Conservation (phyloP, 2,113 vertebrate genomes). For the Regulus satrapa region DNA sequence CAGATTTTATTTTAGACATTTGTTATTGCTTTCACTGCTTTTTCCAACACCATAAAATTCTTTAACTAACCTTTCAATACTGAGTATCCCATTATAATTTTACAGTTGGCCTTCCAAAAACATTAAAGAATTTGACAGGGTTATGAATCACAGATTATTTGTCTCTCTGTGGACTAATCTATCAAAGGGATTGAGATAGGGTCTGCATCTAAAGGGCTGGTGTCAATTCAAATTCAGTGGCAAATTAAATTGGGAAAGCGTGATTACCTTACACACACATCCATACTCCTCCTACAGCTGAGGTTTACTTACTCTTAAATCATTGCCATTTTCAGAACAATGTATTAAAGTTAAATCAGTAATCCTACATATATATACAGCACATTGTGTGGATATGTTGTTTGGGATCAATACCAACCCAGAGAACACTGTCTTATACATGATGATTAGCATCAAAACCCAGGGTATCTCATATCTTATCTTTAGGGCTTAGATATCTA, state of each 20-base stretch:
- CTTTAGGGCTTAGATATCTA: neutral
- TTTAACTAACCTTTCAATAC: constrained; percentile 32
- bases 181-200: neutral
- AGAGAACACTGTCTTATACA: neutral
- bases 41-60: neutral
- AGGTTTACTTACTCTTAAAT: constrained; percentile 1
- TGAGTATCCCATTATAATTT: constrained; percentile 11
- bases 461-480: neutral
- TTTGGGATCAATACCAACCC: neutral
- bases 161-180: neutral
- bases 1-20: constrained; percentile 23
- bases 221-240: neutral
- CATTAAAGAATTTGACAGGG: neutral
- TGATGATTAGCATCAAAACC: neutral
- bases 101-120: constrained; percentile 49
- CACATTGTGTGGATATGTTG: neutral
- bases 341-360: neutral
- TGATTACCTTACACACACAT: neutral
- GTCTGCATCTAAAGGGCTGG: neutral
- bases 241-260: neutral
- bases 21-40: constrained; percentile 17
- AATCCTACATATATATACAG: neutral
- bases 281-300: neutral
- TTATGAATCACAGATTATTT: constrained; percentile 40
- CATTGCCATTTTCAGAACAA: neutral